A percentile compares a stretch with the other conserved stretches of the same genome.
Evolutionary conservation across 1,140 invertebrate genomes (phyloP).

Genomic region (Anthonomus grandis): DNA sequence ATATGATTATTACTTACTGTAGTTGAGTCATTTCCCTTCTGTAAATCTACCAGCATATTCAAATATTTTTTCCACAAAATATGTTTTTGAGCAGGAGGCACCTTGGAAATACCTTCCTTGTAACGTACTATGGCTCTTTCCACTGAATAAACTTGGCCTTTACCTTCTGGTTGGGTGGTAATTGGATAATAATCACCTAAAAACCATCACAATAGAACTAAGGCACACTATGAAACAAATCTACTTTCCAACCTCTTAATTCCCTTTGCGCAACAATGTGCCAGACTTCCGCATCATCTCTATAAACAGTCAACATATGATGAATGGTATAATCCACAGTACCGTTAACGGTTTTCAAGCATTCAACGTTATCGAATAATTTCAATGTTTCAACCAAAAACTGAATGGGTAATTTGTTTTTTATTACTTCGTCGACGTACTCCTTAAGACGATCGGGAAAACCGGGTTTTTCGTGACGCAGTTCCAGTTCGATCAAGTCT

Average conservation of each 20-base stretch:
- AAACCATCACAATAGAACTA: no score
- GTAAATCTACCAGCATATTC: slow-evolving; percentile 24
- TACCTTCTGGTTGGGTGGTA: neutral
- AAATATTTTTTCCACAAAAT: slow-evolving; percentile 27
- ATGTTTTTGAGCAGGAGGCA: slow-evolving; percentile 19
- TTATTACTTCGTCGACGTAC: slow-evolving; percentile 10
- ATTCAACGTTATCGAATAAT: neutral
- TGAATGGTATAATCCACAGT: slow-evolving; percentile 4
- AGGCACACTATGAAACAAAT: no score
- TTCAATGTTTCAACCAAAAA: slow-evolving; percentile 1
- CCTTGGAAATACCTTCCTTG: slow-evolving; percentile 25
- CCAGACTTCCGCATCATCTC: slow-evolving; percentile 13
- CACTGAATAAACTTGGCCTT: slow-evolving; percentile 5
- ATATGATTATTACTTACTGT: neutral
- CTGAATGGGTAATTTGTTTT: neutral
- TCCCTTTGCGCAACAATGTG: slow-evolving; percentile 6
- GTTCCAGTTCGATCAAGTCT: slow-evolving; percentile 4
- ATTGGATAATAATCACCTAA: slow-evolving; percentile 2
- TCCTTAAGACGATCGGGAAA: neutral
- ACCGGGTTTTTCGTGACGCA: neutral
- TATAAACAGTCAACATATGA: slow-evolving; percentile 1
- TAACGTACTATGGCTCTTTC: slow-evolving; percentile 20
- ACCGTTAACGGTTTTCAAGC: neutral
- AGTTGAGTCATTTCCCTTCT: slow-evolving; percentile 6
- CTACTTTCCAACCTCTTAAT: no score